Conservation (phyloP, 92 coral and sea anemone genomes). For the Phymanthus crucifer region DNA sequence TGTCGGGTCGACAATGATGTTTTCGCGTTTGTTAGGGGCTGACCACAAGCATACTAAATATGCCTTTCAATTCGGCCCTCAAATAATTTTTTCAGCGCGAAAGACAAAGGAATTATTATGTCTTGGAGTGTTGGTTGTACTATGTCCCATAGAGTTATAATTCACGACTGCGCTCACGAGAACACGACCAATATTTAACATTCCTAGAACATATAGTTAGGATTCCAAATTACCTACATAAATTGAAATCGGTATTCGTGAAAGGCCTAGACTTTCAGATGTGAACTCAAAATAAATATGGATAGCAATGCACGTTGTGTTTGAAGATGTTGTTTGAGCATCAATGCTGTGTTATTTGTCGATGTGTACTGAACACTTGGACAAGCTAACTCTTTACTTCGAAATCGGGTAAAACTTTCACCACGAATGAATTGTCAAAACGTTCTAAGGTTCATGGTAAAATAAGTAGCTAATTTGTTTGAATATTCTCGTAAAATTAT, state of each 20-base stretch:
- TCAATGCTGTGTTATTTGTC: background rate
- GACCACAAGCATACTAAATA: slow-evolving; percentile 76
- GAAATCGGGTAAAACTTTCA: background rate
- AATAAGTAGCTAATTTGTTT: background rate
- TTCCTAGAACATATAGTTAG: slow-evolving; percentile 12
- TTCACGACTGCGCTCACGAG: slow-evolving; percentile 20
- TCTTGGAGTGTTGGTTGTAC: slow-evolving; percentile 23
- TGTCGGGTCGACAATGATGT: slow-evolving; percentile 57
- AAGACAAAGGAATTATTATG: slow-evolving; percentile 57
- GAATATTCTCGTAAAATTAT: background rate
- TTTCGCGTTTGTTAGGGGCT: slow-evolving; percentile 51
- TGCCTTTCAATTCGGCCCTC: slow-evolving; percentile 54
- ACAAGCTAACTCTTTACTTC: background rate
- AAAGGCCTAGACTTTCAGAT: background rate
- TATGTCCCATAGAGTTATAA: slow-evolving; percentile 1
- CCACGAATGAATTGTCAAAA: background rate
- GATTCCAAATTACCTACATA: slow-evolving; percentile 12
- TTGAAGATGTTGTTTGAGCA: background rate
- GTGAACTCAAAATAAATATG: slow-evolving; percentile 11
- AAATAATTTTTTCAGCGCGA: slow-evolving; percentile 38
- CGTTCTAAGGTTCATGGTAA: background rate
- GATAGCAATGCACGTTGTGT: background rate
- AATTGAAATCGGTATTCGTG: slow-evolving; percentile 18
- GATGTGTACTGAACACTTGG: slow-evolving; percentile 5
- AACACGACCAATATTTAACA: slow-evolving; percentile 15